Percentiles rank a stretch among this genome's conserved stretches.
Conservation (phyloP, 2,888 invertebrate species). For the Acleris literana region DNA sequence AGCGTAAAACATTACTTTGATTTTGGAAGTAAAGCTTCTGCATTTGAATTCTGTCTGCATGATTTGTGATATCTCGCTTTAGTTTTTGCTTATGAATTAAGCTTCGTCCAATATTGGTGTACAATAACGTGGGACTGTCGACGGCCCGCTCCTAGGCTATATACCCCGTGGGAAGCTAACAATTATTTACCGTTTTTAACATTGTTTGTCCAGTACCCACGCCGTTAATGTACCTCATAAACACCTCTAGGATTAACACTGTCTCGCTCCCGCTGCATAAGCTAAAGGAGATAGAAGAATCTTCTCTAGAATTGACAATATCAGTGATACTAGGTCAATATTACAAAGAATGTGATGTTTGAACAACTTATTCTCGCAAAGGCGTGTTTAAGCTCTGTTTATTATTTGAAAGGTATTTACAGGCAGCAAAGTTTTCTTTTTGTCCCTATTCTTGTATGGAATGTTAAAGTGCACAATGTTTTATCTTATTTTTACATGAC, state of each 20-base stretch:
- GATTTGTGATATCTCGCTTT: too few relatives aligned
- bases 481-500: too few relatives aligned
- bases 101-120: neutral
- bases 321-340: neutral
- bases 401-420: slow-evolving; percentile 6
- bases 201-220: slow-evolving; percentile 31
- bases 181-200: slow-evolving; percentile 32
- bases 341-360: slow-evolving; percentile 6
- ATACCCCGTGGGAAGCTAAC: slow-evolving; percentile 25
- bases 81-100: too few relatives aligned
- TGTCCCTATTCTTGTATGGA: too few relatives aligned
- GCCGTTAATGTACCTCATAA: neutral
- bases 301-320: neutral
- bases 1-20: too few relatives aligned
- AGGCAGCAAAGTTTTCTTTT: neutral
- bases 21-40: too few relatives aligned
- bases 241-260: slow-evolving; percentile 1
- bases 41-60: too few relatives aligned
- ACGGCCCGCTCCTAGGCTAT: neutral
- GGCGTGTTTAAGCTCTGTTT: slow-evolving; percentile 5
- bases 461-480: too few relatives aligned
- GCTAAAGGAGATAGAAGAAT: too few relatives aligned
- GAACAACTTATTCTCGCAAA: slow-evolving; percentile 21
- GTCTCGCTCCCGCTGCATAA: too few relatives aligned
- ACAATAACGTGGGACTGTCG: neutral